Percentiles rank a stretch among this genome's conserved stretches.
Conservation (phyloP, 2,797 vertebrate species). For the Emydoidea blandingii region DNA sequence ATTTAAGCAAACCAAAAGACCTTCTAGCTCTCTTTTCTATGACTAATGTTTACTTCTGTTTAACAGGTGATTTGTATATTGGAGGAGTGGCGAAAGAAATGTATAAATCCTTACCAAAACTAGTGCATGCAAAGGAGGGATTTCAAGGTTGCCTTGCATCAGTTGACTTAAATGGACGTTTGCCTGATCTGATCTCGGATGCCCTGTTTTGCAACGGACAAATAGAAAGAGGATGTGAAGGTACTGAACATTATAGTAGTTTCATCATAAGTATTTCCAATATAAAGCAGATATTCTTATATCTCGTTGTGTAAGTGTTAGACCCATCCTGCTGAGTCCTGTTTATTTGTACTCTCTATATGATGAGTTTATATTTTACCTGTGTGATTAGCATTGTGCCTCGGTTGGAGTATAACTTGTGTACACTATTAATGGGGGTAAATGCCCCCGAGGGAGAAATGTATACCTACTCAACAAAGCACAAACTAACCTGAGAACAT, state of each 20-base stretch:
- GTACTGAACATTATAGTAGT: conserved; percentile 76
- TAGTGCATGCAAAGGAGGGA: conserved; percentile 95
- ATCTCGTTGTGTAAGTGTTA: background rate
- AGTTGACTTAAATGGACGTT: conserved; percentile 94
- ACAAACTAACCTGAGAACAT: conserved; percentile 14
- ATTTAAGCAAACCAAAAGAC: background rate
- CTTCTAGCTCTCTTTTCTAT: background rate
- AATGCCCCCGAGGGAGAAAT: background rate
- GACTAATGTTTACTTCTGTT: conserved; percentile 41
- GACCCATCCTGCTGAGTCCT: background rate
- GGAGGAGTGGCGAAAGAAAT: conserved; percentile 96
- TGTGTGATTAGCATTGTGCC: conserved; percentile 22
- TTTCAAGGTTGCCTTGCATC: conserved; percentile 98
- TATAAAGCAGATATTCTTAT: background rate
- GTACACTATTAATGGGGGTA: background rate
- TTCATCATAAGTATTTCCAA: background rate
- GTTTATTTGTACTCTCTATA: background rate
- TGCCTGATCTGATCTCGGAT: conserved; percentile 95
- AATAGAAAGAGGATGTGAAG: conserved; percentile 98
- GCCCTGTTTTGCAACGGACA: conserved; percentile 96
- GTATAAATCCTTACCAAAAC: conserved; percentile 94
- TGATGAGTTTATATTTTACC: background rate
- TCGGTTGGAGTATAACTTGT: conserved; percentile 14
- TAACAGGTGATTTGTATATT: conserved; percentile 92
- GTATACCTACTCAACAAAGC: conserved; percentile 5